A percentile compares a stretch with the other conserved stretches of the same genome.
phyloP scores from a whole-genome alignment of 2,113 vertebrate genomes.

The Petromus typicus region DNA sequence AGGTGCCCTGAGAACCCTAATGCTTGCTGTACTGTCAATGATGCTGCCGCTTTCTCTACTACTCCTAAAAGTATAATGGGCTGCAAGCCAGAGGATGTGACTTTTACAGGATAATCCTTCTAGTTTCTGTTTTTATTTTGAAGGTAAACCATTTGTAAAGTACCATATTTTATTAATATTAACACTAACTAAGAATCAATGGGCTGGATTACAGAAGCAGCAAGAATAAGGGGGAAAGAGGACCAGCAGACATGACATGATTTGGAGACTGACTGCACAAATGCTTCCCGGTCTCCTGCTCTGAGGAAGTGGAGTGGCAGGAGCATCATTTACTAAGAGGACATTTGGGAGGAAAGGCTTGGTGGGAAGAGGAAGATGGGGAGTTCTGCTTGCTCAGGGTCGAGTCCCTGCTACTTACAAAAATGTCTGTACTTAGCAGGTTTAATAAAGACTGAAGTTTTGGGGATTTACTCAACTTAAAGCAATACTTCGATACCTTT shows the following conservation, averaged over 20 bases:
- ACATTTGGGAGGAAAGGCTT: background rate
- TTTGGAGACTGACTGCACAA: background rate
- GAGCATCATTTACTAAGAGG: background rate
- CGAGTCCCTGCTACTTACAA: constrained; percentile 3
- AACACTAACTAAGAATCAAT: background rate
- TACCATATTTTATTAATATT: background rate
- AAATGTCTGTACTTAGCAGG: background rate
- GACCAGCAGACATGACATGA: background rate
- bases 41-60: background rate
- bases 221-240: background rate
- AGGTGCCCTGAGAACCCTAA: background rate
- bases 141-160: background rate
- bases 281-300: background rate
- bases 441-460: background rate
- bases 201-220: background rate
- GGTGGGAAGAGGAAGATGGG: background rate
- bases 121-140: background rate
- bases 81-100: background rate
- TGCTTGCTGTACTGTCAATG: background rate
- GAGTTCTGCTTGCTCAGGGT: background rate
- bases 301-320: background rate
- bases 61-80: background rate
- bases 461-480: background rate
- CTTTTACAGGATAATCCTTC: background rate
- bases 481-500: background rate